Base-by-base conservation (phyloP, 2,888 invertebrate species). In the Oligia fasciuncula region DNA sequence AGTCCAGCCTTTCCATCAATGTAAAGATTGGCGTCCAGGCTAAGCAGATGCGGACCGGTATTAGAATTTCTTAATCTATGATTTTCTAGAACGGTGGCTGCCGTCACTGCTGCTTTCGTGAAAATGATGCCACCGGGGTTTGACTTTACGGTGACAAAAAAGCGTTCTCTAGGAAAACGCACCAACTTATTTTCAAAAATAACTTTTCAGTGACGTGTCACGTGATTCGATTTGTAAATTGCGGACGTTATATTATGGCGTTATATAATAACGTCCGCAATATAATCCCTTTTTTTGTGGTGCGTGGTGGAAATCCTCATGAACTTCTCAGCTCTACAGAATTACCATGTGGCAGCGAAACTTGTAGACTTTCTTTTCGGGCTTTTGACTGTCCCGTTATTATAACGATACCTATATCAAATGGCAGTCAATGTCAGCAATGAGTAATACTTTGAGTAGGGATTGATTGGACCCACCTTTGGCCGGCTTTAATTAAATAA, bases 401-500 rank as follows among this genome's bases (percentile, higher is more conserved):
- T n/a, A n/a, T n/a, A 49, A 49, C 11, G 35, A 19, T 19, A 63
- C 14, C 9, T 67, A 46, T 73, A 35, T n/a, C 19, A n/a, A 73
- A 73, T 17, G 4, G 17, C 4, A 49, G 17, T 51, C 19, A 73
- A 73, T 17, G 4, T 23, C 4, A 49, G 17, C 40, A 70, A n/a
- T 35, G 29, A 60, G 13, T 29, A 29, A 43, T 8, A 29, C 14
- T 74, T 51, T 65, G 17, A 17, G 9, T 65, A 63, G 29, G 8
- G 49, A 49, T 14, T 14, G 49, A 65, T 43, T 65, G 51, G 5
- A 65, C 23, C 60, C 67, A 78, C 71, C 85, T 85, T 81, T 70
- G 54, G n/a, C 69, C 81, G 17, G 60, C 23, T 14, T 60, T 78
- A 81, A 85, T 76, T 70, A 49, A 68, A 57, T 77, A 68, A 77